Percentiles rank a stretch among this genome's conserved stretches.
Evolutionary conservation across 2,113 vertebrate genomes (phyloP).

Genomic region (Dasyurus viverrinus): DNA sequence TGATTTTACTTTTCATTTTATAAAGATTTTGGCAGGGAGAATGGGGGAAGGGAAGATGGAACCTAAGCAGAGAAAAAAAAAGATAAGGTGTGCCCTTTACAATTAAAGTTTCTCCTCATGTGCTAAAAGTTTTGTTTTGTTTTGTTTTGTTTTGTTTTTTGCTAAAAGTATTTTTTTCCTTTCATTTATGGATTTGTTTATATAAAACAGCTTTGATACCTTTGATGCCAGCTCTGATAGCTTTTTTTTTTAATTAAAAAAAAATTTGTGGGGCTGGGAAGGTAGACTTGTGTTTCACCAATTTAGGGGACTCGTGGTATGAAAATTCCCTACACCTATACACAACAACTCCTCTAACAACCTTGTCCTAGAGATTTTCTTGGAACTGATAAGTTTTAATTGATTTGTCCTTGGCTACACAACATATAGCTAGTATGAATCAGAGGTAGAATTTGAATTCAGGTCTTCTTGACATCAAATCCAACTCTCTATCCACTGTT

Average conservation of each 20-base stretch:
- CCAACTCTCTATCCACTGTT: background rate
- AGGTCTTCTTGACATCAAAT: background rate
- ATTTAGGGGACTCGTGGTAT: background rate
- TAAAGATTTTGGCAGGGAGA: constrained; percentile 55
- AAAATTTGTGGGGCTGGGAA: background rate
- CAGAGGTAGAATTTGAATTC: background rate
- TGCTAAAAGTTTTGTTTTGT: constrained; percentile 1
- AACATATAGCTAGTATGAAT: background rate
- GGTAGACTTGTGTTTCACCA: background rate
- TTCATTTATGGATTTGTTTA: background rate
- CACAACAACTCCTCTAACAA: background rate
- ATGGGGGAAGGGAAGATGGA: constrained; percentile 45
- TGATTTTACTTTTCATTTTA: constrained; percentile 73
- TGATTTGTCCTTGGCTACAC: background rate
- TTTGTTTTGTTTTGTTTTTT: too few species aligned
- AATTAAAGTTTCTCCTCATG: constrained; percentile 56
- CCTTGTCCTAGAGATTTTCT: background rate
- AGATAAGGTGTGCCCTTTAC: constrained; percentile 38
- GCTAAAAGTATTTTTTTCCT: constrained; percentile 32
- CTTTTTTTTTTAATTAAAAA: background rate
- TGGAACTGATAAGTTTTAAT: background rate
- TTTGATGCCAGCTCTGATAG: background rate
- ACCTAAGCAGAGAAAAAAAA: constrained; percentile 58
- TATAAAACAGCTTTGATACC: background rate
- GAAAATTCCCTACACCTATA: background rate